Base-by-base conservation (phyloP, 2,797 vertebrate species). In the Anguilla marmorata region DNA sequence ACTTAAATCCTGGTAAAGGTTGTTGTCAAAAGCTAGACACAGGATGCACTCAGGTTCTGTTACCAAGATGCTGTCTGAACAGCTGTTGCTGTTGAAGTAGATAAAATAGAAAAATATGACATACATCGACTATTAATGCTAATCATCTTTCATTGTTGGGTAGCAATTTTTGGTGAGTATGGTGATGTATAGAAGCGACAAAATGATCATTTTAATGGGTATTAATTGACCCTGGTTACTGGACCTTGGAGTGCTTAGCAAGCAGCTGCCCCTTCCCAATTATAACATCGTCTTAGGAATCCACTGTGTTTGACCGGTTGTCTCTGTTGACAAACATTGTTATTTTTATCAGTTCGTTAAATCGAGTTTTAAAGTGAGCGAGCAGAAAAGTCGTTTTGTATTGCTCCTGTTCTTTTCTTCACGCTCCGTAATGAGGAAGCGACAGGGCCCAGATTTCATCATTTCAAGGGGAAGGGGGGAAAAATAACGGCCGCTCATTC, bases 381-480 rank as follows among this genome's bases (percentile, higher is more conserved):
- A 33, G 84, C 84, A 63, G 33, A 19, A 14, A 3, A 41, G 84
- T 2, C 58, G 37, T 69, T 14, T 84, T 54, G 30, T 41, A 30
- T 87, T n/a, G 21, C 27, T 87, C 85, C 85, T 27, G 85, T 30
- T 0, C 21, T 16, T 80, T 12, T 56, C 52, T 48, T 86, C 37
- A n/a, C 63, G 52, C 33, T 6, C 33, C 11, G 7, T 88, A 66
- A 86, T 82, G 84, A 86, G 85, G 87, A 48, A 85, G 80, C 54
- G 84, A 88, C 72, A 85, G 24, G 52, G 19, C 52, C 30, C 48
- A 79, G 83, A 88, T 88, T 74, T 86, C 84, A 86, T 79, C 72
- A 74, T 74, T 66, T 41, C 50, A 54, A 88, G 37, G 45, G 72
- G 37, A 66, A 63, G 60, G n/a, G 48, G 37, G 56, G 41, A 33